Evolutionary conservation across 2,797 vertebrate species (phyloP).

Genomic region (Cryptoblepharus egeriae): DNA sequence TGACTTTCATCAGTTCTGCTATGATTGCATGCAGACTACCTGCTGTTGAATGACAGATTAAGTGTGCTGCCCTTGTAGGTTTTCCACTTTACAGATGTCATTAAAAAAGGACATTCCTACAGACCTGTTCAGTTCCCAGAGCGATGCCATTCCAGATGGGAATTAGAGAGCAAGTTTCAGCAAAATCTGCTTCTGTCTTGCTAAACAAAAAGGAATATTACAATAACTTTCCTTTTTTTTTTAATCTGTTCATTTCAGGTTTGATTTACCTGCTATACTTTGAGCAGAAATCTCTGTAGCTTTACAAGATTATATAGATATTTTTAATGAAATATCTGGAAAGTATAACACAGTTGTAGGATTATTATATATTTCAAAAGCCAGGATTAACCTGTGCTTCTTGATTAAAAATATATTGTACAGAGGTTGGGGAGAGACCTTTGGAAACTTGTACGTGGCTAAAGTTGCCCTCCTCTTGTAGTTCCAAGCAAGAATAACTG

Average conservation of each 20-base stretch:
- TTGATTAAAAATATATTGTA: conserved; percentile 78
- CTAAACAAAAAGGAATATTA: conserved; percentile 81
- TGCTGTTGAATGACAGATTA: conserved; percentile 72
- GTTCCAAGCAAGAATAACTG: neutral
- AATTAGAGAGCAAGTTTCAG: conserved; percentile 79
- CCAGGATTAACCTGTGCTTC: conserved; percentile 85
- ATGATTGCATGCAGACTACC: conserved; percentile 32
- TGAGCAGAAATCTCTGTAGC: conserved; percentile 81
- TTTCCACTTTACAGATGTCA: conserved; percentile 75
- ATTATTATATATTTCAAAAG: conserved; percentile 85
- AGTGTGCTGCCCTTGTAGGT: conserved; percentile 58
- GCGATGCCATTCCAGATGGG: conserved; percentile 79
- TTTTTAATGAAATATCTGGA: conserved; percentile 79
- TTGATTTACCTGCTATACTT: conserved; percentile 88
- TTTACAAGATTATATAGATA: conserved; percentile 85
- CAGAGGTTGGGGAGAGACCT: conserved; percentile 43
- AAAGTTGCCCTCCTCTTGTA: neutral
- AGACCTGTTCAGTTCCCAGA: conserved; percentile 69
- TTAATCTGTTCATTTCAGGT: conserved; percentile 89
- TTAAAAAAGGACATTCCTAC: conserved; percentile 67
- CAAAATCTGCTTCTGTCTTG: conserved; percentile 94
- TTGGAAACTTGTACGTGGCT: conserved; percentile 34
- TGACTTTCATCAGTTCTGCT: conserved; percentile 35
- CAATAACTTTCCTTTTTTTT: conserved; percentile 73
- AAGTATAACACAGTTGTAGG: conserved; percentile 75